Percentiles rank a stretch among this genome's conserved stretches.
Evolutionary conservation across 2,888 invertebrate species (phyloP).

Genomic region (Trichogramma dendrolimi): DNA sequence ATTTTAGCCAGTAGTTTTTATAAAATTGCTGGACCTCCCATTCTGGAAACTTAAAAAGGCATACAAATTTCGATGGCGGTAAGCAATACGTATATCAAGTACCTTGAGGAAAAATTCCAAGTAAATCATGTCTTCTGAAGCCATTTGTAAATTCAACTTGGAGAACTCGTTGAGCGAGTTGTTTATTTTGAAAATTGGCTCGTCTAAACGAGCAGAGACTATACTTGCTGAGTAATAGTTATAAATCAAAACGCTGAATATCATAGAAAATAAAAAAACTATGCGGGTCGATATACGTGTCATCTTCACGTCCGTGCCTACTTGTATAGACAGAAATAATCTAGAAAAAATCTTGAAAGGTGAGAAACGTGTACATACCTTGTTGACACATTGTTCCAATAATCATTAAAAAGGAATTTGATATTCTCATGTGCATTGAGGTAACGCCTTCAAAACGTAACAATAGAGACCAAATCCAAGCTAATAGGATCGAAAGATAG

Average conservation of each 20-base stretch:
- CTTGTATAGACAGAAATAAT: background rate
- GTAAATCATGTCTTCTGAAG: slow-evolving; percentile 38
- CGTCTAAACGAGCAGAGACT: slow-evolving; percentile 41
- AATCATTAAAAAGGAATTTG: slow-evolving; percentile 29
- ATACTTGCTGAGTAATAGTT: slow-evolving; percentile 45
- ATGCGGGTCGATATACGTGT: slow-evolving; percentile 29
- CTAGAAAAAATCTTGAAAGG: background rate
- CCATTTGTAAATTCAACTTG: slow-evolving; percentile 37
- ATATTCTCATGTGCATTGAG: slow-evolving; percentile 14
- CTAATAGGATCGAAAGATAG: slow-evolving; percentile 21
- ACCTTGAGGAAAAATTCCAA: slow-evolving; percentile 32
- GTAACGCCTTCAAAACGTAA: slow-evolving; percentile 29
- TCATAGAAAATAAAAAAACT: slow-evolving; percentile 36
- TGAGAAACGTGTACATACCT: slow-evolving; percentile 30
- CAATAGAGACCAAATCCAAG: slow-evolving; percentile 11
- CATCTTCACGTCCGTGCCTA: slow-evolving; percentile 29
- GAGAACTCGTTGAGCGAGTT: slow-evolving; percentile 40
- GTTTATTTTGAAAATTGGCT: slow-evolving; percentile 42
- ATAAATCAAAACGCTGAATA: slow-evolving; percentile 41
- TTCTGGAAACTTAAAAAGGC: slow-evolving; percentile 32
- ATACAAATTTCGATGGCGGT: background rate
- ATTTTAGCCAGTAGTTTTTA: slow-evolving; percentile 34
- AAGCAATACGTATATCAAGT: background rate
- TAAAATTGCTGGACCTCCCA: slow-evolving; percentile 36
- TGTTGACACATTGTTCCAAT: slow-evolving; percentile 39